phyloP scores from a whole-genome alignment of 2,113 vertebrate genomes.

The Hepsetus odoe region DNA sequence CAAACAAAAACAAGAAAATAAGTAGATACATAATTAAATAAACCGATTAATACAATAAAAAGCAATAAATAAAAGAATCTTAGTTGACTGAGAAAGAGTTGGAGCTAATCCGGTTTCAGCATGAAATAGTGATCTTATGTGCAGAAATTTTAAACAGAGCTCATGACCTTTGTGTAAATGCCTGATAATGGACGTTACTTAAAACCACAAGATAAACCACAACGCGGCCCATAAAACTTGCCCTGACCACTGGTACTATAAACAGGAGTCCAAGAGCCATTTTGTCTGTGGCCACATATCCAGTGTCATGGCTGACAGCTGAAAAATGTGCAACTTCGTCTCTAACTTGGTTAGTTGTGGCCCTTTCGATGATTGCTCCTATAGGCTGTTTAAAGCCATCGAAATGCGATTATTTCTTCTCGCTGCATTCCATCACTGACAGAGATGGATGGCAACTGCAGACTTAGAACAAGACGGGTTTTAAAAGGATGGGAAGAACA shows the following conservation, averaged over 20 bases:
- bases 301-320: conserved; percentile 67
- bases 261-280: conserved; percentile 9
- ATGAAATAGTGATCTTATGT: too few species aligned
- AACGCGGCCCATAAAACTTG: background rate
- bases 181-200: background rate
- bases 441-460: conserved; percentile 74
- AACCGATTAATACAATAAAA: too few species aligned
- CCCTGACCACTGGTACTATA: conserved; percentile 4
- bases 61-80: too few species aligned
- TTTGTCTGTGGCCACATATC: conserved; percentile 33
- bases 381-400: conserved; percentile 71
- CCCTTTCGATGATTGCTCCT: conserved; percentile 62
- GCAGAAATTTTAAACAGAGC: background rate
- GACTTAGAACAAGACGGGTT: conserved; percentile 58
- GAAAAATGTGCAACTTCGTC: conserved; percentile 67
- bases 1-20: too few species aligned
- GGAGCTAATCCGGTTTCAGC: too few species aligned
- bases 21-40: too few species aligned
- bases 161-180: background rate
- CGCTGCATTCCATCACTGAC: conserved; percentile 56
- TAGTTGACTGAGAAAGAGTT: too few species aligned
- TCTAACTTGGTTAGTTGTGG: conserved; percentile 71
- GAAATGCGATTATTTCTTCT: conserved; percentile 74
- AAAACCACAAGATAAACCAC: background rate
- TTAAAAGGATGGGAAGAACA: conserved; percentile 65